Conservation (phyloP, 2,888 invertebrate species). For the Agonopterix subpropinquella region DNA sequence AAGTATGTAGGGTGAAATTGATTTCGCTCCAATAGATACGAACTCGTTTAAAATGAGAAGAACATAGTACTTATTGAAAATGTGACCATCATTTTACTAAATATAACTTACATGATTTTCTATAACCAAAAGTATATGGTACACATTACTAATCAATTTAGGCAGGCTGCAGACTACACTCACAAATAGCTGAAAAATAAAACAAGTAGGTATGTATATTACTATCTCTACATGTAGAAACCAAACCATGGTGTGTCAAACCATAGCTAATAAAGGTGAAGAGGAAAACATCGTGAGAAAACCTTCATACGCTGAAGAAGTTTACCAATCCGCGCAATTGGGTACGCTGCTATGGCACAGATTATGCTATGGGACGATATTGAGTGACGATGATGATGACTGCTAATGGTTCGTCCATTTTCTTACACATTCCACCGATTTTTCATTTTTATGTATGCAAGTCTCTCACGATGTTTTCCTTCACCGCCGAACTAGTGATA, state of each 20-base stretch:
- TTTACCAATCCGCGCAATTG: too few relatives aligned
- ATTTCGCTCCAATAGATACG: neutral
- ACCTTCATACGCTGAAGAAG: too few relatives aligned
- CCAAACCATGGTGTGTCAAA: too few relatives aligned
- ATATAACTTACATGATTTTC: constrained; percentile 43
- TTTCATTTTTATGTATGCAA: too few relatives aligned
- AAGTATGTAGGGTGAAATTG: neutral
- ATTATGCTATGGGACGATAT: too few relatives aligned
- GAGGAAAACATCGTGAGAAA: too few relatives aligned
- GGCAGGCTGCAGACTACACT: constrained; percentile 52
- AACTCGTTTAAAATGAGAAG: neutral
- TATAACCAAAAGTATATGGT: constrained; percentile 44
- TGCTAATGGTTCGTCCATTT: too few relatives aligned
- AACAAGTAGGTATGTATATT: neutral
- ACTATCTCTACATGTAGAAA: constrained; percentile 2
- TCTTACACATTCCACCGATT: too few relatives aligned
- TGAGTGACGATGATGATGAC: too few relatives aligned
- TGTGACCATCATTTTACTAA: neutral
- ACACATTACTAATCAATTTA: constrained; percentile 49
- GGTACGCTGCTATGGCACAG: too few relatives aligned
- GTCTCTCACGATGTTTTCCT: too few relatives aligned
- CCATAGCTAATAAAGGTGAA: neutral
- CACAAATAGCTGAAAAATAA: constrained; percentile 49
- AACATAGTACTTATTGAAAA: neutral
- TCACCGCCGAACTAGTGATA: too few relatives aligned